Evolutionary conservation across 2,888 invertebrate species (phyloP).

Genomic region (Hedychridium roseum): DNA sequence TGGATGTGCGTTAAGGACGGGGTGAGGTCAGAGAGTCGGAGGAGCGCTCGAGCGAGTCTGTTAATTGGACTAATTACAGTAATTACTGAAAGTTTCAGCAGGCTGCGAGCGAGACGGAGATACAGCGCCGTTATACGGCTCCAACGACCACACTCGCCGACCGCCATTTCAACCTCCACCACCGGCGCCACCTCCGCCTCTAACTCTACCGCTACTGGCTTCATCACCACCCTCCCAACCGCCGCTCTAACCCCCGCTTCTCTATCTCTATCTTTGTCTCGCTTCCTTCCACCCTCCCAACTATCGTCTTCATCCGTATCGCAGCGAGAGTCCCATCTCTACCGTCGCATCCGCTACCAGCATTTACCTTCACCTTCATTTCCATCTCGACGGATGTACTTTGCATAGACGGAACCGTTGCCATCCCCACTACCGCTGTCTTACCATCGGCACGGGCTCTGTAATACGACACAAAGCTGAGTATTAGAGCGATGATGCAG

Average conservation of each 20-base stretch:
- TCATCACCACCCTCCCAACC: constrained; percentile 7
- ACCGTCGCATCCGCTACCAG: too few relatives aligned
- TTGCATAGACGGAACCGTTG: not conserved
- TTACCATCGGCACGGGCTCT: too few relatives aligned
- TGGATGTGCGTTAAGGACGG: constrained; percentile 13
- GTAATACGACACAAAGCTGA: constrained; percentile 43
- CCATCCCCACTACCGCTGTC: too few relatives aligned
- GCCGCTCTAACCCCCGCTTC: not conserved
- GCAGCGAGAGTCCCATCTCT: too few relatives aligned
- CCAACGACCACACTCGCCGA: constrained; percentile 32
- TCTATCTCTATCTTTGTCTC: not conserved
- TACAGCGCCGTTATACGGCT: constrained; percentile 48
- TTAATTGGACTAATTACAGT: constrained; percentile 64
- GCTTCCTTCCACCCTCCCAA: not conserved
- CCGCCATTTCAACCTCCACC: constrained; percentile 6
- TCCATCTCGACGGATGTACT: not conserved
- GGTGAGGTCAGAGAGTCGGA: constrained; percentile 41
- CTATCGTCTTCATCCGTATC: not conserved
- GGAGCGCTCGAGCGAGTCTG: constrained; percentile 60
- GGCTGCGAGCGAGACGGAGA: constrained; percentile 37
- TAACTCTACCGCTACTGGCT: not conserved
- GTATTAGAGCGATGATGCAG: constrained; percentile 48
- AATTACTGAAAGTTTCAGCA: constrained; percentile 64
- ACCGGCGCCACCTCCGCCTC: constrained; percentile 20
- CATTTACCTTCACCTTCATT: constrained; percentile 18